Base-by-base conservation (phyloP, 2,888 invertebrate species). In the Heliconius ethilla region DNA sequence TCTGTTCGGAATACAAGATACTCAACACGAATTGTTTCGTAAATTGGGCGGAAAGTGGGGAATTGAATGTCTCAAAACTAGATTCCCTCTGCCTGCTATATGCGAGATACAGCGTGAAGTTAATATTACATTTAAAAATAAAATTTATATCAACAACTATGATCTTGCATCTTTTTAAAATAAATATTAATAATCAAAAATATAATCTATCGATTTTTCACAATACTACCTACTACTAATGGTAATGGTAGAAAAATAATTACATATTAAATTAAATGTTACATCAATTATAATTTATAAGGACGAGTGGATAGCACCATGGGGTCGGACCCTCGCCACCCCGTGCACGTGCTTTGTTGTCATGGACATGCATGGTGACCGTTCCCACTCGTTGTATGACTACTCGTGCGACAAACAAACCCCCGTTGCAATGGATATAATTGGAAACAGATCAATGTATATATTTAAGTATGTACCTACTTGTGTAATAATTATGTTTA, bases 301-400 rank as follows among this genome's bases (percentile, higher is more conserved):
- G 62, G 25, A 40, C 62, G 29, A 51, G 51, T 27, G 40, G 63
- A 18, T 3, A 6, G 63, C 27, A 63, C 63, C 11, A 27, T 40
- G 63, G 63, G 74, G 63, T 74, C 7, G 40, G 62, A 40, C 74
- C 74, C 74, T 27, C n/a, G 33, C 33, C 33, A 62, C 63, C 74
- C 63, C 74, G 40, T 40, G 74, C 74, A 74, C 74, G 74, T 74
- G 74, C 33, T 74, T 74, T 74, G 74, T 63, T 74, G 74, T 74
- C 59, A 72, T 15, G 62, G 40, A 74, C 74, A 74, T 72, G 27
- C 25, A 74, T 40, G 69, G 40, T 69, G 69, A 25, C 69, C 69
- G 45, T 45, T 29, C 25, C 69, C 10, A 67, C 67, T 69, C n/a
- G 40, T 67, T 37, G 15, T 69, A 45, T 45, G 69, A 25, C 69